Percentiles rank a stretch among this genome's conserved stretches.
These are phyloP conservation scores for Squalus acanthias DNA, from an alignment of 2,797 vertebrate species.

Conservation along the genomic window DNA sequence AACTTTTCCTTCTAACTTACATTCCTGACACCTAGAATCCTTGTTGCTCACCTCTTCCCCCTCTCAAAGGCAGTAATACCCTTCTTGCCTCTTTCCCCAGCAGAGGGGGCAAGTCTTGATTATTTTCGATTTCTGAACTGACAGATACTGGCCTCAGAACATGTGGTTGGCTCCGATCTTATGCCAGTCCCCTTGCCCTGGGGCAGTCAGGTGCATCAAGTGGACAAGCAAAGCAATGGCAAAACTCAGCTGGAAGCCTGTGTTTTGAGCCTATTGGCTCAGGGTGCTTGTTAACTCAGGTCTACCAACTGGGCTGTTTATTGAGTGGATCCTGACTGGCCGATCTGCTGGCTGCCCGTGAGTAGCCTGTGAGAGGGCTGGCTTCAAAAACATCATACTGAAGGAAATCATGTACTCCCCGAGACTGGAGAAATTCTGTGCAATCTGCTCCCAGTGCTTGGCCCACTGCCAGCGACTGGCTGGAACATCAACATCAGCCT, in stretches of 20 bases:
- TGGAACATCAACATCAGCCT: not conserved
- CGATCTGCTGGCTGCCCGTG: not conserved
- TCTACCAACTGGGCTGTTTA: too few relatives aligned
- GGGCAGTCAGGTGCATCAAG: not conserved
- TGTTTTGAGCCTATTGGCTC: not conserved
- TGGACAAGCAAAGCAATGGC: not conserved
- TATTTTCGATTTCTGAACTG: not conserved
- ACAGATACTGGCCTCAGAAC: not conserved
- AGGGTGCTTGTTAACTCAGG: not conserved
- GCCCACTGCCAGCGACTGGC: not conserved
- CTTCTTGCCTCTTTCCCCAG: not conserved
- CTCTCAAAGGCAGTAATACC: not conserved
- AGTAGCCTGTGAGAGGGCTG: not conserved
- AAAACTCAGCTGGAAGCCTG: not conserved
- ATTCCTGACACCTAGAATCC: not conserved
- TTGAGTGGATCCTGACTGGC: not conserved
- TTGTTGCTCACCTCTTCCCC: not conserved
- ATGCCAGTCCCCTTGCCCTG: not conserved
- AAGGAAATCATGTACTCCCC: not conserved
- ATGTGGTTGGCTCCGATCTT: not conserved
- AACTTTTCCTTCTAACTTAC: not conserved
- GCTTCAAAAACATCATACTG: not conserved
- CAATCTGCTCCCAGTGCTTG: not conserved
- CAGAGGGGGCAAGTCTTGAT: not conserved
- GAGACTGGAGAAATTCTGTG: not conserved